Evolutionary conservation across 2,797 vertebrate genomes (phyloP).

Genomic region (Pseudochromis fuscus): DNA sequence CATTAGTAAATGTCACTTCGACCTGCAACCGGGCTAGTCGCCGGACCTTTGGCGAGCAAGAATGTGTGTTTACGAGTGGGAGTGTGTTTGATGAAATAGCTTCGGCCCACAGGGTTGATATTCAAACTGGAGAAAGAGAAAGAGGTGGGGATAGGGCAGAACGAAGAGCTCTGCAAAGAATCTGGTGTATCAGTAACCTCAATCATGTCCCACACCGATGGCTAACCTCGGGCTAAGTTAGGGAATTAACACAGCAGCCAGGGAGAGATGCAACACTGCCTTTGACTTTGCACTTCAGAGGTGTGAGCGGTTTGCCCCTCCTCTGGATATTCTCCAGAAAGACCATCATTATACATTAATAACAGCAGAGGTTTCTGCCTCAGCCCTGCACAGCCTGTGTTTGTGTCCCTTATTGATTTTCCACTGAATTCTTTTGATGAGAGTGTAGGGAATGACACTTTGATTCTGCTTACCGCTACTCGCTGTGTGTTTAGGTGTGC

Average conservation of each 20-base stretch:
- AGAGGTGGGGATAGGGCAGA: constrained; percentile 29
- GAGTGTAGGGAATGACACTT: constrained; percentile 65
- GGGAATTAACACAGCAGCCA: constrained; percentile 59
- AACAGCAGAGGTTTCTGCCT: constrained; percentile 58
- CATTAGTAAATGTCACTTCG: constrained; percentile 77
- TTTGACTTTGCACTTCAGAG: constrained; percentile 77
- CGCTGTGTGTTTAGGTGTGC: constrained; percentile 21
- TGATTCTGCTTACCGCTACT: constrained; percentile 61
- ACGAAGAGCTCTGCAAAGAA: constrained; percentile 49
- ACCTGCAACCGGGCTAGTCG: constrained; percentile 38
- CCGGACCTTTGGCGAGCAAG: constrained; percentile 30
- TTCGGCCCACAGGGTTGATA: constrained; percentile 61
- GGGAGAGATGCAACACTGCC: constrained; percentile 58
- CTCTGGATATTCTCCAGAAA: constrained; percentile 66
- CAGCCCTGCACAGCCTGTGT: constrained; percentile 56
- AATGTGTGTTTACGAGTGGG: constrained; percentile 36
- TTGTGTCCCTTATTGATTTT: constrained; percentile 76
- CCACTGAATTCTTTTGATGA: constrained; percentile 72
- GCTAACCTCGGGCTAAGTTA: constrained; percentile 69
- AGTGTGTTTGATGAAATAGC: constrained; percentile 53
- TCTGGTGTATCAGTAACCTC: constrained; percentile 64
- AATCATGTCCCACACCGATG: constrained; percentile 72
- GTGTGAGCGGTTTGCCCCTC: constrained; percentile 56
- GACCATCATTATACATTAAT: constrained; percentile 73
- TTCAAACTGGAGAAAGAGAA: constrained; percentile 36